phyloP scores from a whole-genome alignment of 1,140 invertebrate genomes.

The Drosophila elegans region DNA sequence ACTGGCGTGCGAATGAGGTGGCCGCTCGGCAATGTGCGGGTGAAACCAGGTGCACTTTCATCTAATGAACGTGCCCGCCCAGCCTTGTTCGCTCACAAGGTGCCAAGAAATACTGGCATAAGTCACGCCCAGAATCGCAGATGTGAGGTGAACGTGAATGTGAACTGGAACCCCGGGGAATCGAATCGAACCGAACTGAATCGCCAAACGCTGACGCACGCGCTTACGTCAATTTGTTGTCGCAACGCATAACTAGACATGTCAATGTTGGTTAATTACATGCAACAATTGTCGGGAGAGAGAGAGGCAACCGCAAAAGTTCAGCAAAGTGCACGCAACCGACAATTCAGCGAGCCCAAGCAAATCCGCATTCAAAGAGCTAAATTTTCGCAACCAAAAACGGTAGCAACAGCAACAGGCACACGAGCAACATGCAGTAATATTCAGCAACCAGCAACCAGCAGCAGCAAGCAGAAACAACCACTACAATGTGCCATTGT shows the following conservation, averaged over 20 bases:
- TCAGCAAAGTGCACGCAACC: conserved; percentile 77
- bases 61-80: conserved; percentile 49
- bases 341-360: conserved; percentile 47
- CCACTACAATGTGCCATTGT: conserved; percentile 71
- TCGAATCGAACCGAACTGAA: conserved; percentile 7
- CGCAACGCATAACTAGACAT: conserved; percentile 73
- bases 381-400: conserved; percentile 67
- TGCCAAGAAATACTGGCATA: conserved; percentile 39
- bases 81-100: conserved; percentile 56
- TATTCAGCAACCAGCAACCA: conserved; percentile 22
- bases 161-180: conserved; percentile 11
- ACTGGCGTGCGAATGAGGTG: conserved; percentile 14
- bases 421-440: conserved; percentile 46
- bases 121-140: conserved; percentile 53
- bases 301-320: conserved; percentile 49
- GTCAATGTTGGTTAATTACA: conserved; percentile 79
- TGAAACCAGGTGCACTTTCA: conserved; percentile 57
- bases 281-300: conserved; percentile 46
- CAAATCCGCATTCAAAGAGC: conserved; percentile 38
- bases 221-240: conserved; percentile 77
- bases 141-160: conserved; percentile 29
- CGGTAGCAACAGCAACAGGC: conserved; percentile 53
- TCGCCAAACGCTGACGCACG: conserved; percentile 54
- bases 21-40: conserved; percentile 15
- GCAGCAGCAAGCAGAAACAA: conserved; percentile 40